A percentile compares a stretch with the other conserved stretches of the same genome.
Evolutionary conservation across 1,140 invertebrate genomes (phyloP).

Genomic region (Sesamia nonagrioides): DNA sequence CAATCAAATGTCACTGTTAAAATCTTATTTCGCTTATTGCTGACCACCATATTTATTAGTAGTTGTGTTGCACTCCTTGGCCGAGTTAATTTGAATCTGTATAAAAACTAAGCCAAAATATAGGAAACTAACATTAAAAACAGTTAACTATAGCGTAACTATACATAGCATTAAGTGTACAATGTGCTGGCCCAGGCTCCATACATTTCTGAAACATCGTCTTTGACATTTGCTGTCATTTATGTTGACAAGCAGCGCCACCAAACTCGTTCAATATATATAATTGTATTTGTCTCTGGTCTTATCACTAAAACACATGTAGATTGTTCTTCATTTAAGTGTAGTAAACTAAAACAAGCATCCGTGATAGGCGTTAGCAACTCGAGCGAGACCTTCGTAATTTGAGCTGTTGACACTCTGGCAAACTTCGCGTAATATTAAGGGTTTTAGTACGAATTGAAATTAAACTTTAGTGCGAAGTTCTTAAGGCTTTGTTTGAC

Average conservation of each 20-base stretch:
- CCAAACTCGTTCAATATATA: not conserved
- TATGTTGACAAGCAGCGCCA: not conserved
- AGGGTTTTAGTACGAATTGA: not conserved
- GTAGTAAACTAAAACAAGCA: slow-evolving; percentile 28
- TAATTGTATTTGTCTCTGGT: not conserved
- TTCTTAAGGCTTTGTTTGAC: not conserved
- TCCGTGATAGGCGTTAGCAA: slow-evolving; percentile 15
- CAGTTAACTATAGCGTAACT: too few species aligned
- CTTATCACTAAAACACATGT: slow-evolving; percentile 3
- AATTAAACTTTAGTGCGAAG: not conserved
- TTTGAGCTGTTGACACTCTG: slow-evolving; percentile 45
- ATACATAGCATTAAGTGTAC: too few species aligned
- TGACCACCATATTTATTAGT: too few species aligned
- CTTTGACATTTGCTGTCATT: not conserved
- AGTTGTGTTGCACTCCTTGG: too few species aligned
- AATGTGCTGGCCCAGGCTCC: too few species aligned
- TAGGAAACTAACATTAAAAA: too few species aligned
- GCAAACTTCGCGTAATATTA: not conserved
- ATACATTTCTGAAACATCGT: too few species aligned
- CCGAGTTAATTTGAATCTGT: too few species aligned
- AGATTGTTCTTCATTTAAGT: slow-evolving; percentile 20
- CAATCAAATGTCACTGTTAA: too few species aligned
- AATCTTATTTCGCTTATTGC: too few species aligned
- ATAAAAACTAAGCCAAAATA: too few species aligned
- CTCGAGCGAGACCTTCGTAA: slow-evolving; percentile 44